Evolutionary conservation across 2,797 vertebrate genomes (phyloP).

Genomic region (Hypotaenidia philippensis): DNA sequence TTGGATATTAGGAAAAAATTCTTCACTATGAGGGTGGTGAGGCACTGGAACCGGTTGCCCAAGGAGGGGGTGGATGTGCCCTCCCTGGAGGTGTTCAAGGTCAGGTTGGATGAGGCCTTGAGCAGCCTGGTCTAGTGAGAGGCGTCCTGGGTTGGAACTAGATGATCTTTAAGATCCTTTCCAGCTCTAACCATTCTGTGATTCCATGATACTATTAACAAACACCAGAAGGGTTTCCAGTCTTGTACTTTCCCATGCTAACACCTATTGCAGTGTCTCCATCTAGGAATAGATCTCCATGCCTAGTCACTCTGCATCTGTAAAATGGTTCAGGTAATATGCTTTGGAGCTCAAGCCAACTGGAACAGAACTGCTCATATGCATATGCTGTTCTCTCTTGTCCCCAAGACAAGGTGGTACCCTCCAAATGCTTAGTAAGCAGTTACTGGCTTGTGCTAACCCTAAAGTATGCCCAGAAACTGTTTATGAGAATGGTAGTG

Average conservation of each 20-base stretch:
- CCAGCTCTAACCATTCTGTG: too few species aligned
- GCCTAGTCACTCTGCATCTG: background rate
- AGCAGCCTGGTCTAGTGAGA: too few species aligned
- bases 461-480: background rate
- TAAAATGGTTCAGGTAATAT: background rate
- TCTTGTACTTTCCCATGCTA: background rate
- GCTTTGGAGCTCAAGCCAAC: background rate
- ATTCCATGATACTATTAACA: background rate
- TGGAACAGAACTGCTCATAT: background rate
- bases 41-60: too few species aligned
- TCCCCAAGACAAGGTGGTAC: accelerated
- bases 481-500: accelerated
- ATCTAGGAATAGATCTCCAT: background rate
- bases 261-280: too few species aligned
- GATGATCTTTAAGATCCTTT: too few species aligned
- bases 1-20: too few species aligned
- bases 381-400: background rate
- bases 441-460: background rate
- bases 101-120: too few species aligned
- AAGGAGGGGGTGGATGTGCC: too few species aligned
- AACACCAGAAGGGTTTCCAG: background rate
- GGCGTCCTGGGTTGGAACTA: too few species aligned
- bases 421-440: accelerated
- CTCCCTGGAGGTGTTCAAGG: too few species aligned
- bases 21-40: too few species aligned